Base-by-base conservation (phyloP, 2,797 vertebrate genomes). In the Sardinella longiceps region DNA sequence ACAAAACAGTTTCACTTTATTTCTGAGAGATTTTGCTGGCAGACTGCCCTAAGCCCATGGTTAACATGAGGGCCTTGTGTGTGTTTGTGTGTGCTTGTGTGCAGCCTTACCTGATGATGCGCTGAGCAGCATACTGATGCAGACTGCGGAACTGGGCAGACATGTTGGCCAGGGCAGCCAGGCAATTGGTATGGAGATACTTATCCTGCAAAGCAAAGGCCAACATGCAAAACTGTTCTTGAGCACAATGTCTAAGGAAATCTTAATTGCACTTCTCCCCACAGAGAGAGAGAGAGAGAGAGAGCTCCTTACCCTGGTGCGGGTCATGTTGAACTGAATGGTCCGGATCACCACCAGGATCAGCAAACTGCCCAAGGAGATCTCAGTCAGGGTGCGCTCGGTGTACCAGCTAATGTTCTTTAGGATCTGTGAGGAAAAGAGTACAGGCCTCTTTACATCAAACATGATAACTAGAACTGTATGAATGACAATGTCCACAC, bases 241-340 rank as follows among this genome's bases (percentile, higher is more conserved):
- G 25, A 66, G 60, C 25, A n/a, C n/a, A 66, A 10, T 50, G 11
- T 30, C 56, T 23, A 23, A 28, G 15, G 11, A 74, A 74, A 70
- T 30, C 33, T 3, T 33, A 74, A 30, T 12, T 20, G 3, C 66
- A 39, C 3, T 33, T 37, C 66, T 28, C 66, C 18, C 66, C 66
- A 37, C 5, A 81, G 45, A 37, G n/a, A n/a, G n/a, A n/a, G n/a
- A n/a, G n/a, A n/a, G n/a, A n/a, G n/a, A n/a, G n/a, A n/a, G 43
- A 30, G 33, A 74, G 66, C 9, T n/a, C 85, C 95, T 95, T 91
- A 99, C 98, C 96, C 98, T 95, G 33, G 98, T 99, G 82, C 98
- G 94, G 10, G 98, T 99, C 98, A 99, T 99, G 94, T 99, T 99
- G 93, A 97, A 99, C 87, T 99, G 98, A 90, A 99, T 98, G 90